phyloP scores from a whole-genome alignment of 2,113 vertebrate genomes.

The Drymodes brunneopygia region DNA sequence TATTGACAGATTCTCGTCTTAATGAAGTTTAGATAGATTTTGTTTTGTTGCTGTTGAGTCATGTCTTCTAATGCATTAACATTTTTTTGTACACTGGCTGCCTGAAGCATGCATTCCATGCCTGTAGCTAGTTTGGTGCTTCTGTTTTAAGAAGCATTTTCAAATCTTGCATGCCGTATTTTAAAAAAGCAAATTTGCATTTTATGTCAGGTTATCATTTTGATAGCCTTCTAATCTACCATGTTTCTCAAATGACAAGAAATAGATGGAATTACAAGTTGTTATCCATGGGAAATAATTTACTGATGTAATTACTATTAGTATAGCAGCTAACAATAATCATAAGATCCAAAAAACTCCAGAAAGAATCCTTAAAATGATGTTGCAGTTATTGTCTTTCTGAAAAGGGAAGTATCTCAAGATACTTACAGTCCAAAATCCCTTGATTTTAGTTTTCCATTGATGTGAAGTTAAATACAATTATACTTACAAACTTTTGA shows the following conservation, averaged over 20 bases:
- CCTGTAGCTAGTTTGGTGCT: slow-evolving; percentile 30
- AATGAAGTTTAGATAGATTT: background rate
- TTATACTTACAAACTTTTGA: background rate
- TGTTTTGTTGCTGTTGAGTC: background rate
- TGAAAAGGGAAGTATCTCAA: background rate
- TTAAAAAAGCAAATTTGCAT: slow-evolving; percentile 35
- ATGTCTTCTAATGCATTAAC: background rate
- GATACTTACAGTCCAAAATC: background rate
- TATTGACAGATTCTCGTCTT: background rate
- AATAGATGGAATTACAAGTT: slow-evolving; percentile 55
- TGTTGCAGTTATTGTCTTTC: background rate
- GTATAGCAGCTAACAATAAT: background rate
- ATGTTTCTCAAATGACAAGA: slow-evolving; percentile 23
- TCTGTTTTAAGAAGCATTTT: slow-evolving; percentile 38
- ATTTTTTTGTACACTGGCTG: background rate
- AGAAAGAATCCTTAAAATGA: background rate
- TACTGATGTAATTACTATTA: slow-evolving; percentile 50
- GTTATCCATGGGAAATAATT: slow-evolving; percentile 48
- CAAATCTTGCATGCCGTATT: slow-evolving; percentile 31
- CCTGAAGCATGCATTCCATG: background rate
- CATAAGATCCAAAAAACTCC: background rate
- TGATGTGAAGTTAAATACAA: background rate
- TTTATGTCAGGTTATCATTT: slow-evolving; percentile 44
- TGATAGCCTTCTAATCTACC: slow-evolving; percentile 42
- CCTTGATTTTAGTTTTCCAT: background rate